Conservation (phyloP, 2,113 vertebrate genomes). For the Apteryx mantelli region DNA sequence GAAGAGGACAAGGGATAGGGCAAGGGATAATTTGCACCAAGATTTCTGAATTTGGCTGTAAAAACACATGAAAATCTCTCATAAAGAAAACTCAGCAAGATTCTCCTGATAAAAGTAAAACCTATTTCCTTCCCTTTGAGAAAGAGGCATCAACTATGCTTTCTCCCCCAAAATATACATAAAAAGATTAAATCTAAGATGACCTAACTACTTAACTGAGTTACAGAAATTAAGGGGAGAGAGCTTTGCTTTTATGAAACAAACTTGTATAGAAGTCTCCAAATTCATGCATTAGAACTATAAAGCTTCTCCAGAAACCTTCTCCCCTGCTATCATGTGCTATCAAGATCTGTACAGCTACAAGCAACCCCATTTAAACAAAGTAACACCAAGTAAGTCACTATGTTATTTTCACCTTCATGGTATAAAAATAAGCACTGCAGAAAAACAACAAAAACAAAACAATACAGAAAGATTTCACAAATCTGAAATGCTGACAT, state of each 20-base stretch:
- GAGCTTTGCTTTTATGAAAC: neutral
- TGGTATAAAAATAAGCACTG: neutral
- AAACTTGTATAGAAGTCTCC: neutral
- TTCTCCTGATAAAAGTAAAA: too few species aligned
- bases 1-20: too few species aligned
- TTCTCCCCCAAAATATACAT: neutral
- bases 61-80: too few species aligned
- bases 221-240: neutral
- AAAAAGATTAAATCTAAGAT: neutral
- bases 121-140: too few species aligned
- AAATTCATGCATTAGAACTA: neutral
- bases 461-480: rapidly evolving
- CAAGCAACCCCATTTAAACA: neutral
- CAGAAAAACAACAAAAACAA: neutral
- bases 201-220: neutral
- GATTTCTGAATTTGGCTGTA: too few species aligned
- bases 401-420: neutral
- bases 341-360: neutral
- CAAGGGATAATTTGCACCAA: too few species aligned
- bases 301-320: neutral
- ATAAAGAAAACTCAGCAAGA: too few species aligned
- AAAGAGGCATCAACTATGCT: neutral
- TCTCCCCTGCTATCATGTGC: neutral
- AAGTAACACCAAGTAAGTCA: neutral
- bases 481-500: neutral